A percentile compares a stretch with the other conserved stretches of the same genome.
These are phyloP conservation scores for Reticulitermes lucifugus DNA, from an alignment of 2,888 invertebrate species.

Conservation along the genomic window DNA sequence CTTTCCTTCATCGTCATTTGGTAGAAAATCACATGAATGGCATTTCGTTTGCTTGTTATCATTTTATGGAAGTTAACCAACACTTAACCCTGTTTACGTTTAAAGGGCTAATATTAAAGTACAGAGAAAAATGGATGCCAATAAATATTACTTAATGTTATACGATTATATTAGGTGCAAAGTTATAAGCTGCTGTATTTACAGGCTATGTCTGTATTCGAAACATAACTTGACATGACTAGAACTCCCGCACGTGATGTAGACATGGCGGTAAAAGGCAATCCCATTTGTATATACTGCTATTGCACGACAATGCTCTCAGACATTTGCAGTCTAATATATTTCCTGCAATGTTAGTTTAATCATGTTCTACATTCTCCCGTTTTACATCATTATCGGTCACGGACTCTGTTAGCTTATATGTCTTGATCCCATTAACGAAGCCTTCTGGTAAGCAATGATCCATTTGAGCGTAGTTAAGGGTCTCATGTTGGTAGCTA, in stretches of 20 bases:
- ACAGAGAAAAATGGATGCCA: too few species aligned
- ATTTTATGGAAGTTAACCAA: too few species aligned
- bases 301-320: background rate
- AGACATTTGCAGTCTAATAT: background rate
- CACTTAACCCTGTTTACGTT: too few species aligned
- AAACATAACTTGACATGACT: too few species aligned
- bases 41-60: too few species aligned
- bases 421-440: slow-evolving; percentile 17
- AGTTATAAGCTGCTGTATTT: too few species aligned
- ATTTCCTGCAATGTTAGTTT: slow-evolving; percentile 16
- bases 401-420: background rate
- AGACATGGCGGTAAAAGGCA: background rate
- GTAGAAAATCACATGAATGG: too few species aligned
- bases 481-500: slow-evolving; percentile 3
- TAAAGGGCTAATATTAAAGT: too few species aligned
- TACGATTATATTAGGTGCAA: too few species aligned
- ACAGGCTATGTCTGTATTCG: too few species aligned
- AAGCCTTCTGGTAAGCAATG: background rate
- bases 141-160: too few species aligned
- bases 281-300: background rate
- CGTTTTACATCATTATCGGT: slow-evolving; percentile 22
- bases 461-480: background rate
- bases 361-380: background rate
- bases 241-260: background rate
- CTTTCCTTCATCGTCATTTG: too few species aligned